These are phyloP conservation scores for Eumacrocentrus americanus DNA, from an alignment of 2,888 invertebrate genomes.

Conservation along the genomic window DNA sequence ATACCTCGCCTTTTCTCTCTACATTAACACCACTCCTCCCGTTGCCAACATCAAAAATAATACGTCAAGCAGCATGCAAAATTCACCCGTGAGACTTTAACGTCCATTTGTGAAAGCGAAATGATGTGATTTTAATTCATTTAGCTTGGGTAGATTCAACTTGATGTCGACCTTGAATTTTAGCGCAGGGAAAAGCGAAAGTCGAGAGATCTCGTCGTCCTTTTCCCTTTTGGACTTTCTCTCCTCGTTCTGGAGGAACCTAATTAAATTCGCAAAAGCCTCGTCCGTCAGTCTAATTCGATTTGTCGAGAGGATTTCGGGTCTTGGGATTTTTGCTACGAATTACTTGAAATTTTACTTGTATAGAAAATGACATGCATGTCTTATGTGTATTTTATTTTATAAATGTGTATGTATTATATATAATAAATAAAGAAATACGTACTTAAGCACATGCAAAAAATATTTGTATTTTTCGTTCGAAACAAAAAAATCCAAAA, in stretches of 20 bases:
- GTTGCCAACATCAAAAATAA: too few relatives aligned
- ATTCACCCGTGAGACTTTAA: neutral
- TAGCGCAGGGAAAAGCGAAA: neutral
- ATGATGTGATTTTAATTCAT: slow-evolving; percentile 20
- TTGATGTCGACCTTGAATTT: slow-evolving; percentile 5
- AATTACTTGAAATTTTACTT: neutral
- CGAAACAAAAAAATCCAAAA: neutral
- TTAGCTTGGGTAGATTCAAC: slow-evolving; percentile 6
- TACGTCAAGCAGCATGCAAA: too few relatives aligned
- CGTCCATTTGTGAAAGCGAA: slow-evolving; percentile 10
- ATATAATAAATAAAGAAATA: too few relatives aligned
- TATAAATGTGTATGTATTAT: too few relatives aligned
- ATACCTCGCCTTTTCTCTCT: neutral
- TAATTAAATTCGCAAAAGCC: slow-evolving; percentile 21
- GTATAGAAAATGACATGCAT: neutral
- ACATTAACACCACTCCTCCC: too few relatives aligned
- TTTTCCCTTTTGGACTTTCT: neutral
- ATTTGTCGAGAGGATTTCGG: slow-evolving; percentile 19
- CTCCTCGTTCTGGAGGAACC: slow-evolving; percentile 12
- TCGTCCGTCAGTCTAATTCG: slow-evolving; percentile 14
- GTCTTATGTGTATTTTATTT: too few relatives aligned
- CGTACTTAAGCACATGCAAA: too few relatives aligned
- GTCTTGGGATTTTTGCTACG: neutral
- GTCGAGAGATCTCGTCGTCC: neutral
- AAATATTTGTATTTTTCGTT: neutral